phyloP scores from a whole-genome alignment of 2,888 invertebrate genomes.

The Timema cristinae region DNA sequence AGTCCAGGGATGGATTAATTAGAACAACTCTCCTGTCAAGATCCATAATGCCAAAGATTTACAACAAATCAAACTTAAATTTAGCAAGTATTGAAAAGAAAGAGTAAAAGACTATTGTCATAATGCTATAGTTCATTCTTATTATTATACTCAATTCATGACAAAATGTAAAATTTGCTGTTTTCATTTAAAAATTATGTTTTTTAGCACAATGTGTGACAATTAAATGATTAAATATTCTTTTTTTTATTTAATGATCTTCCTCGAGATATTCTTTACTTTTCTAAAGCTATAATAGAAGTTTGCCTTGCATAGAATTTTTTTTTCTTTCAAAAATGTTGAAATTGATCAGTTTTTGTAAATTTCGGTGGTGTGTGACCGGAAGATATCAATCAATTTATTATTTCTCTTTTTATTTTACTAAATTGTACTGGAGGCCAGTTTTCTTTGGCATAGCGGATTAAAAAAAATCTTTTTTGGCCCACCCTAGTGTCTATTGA shows the following conservation, averaged over 20 bases:
- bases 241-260: not conserved
- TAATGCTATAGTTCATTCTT: no score
- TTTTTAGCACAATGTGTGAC: not conserved
- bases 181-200: not conserved
- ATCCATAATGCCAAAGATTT: not conserved
- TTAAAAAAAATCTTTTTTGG: not conserved
- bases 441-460: not conserved
- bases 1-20: no score
- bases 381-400: constrained; percentile 14
- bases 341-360: constrained; percentile 1
- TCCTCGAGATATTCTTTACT: not conserved
- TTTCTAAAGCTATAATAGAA: constrained; percentile 5
- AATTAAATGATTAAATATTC: not conserved
- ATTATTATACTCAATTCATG: no score
- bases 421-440: not conserved
- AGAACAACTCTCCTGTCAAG: constrained; percentile 4
- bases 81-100: not conserved
- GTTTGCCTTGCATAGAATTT: not conserved
- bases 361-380: constrained; percentile 5
- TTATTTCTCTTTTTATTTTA: not conserved
- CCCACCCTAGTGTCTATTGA: no score
- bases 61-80: constrained; percentile 1
- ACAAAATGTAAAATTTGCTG: no score
- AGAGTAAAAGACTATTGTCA: no score
- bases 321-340: not conserved